These are phyloP conservation scores for Darevskia mixta DNA, from an alignment of 2,797 vertebrate genomes.

Conservation along the genomic window DNA sequence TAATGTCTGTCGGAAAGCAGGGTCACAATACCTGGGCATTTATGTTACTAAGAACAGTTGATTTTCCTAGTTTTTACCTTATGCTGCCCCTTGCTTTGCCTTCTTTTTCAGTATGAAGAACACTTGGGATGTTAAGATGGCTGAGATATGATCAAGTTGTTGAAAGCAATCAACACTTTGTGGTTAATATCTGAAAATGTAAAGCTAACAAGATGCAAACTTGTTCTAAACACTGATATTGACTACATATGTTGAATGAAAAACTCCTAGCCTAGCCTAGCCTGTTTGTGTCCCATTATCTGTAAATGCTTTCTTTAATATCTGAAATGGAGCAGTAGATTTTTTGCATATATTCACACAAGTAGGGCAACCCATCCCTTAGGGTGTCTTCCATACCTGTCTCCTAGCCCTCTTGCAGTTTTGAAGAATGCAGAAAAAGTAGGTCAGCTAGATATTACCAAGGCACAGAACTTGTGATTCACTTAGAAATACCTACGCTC, in stretches of 20 bases:
- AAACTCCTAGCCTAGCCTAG: not conserved
- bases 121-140: not conserved
- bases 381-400: not conserved
- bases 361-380: not conserved
- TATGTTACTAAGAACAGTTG: not conserved
- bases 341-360: not conserved
- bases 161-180: not conserved
- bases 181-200: too few relatives aligned
- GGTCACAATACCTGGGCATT: not conserved
- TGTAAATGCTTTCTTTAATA: not conserved
- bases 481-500: not conserved
- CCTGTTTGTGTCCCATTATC: not conserved
- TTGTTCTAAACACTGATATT: not conserved
- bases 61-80: not conserved
- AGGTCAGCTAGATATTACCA: constrained; percentile 2
- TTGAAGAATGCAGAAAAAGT: not conserved
- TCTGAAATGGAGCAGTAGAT: not conserved
- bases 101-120: not conserved
- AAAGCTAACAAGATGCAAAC: too few relatives aligned
- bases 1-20: not conserved
- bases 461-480: not conserved
- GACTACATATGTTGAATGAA: not conserved
- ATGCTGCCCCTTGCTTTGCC: not conserved
- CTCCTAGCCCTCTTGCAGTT: not conserved
- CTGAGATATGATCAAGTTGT: not conserved